phyloP scores from a whole-genome alignment of 2,113 vertebrate genomes.

The Alethe diademata region DNA sequence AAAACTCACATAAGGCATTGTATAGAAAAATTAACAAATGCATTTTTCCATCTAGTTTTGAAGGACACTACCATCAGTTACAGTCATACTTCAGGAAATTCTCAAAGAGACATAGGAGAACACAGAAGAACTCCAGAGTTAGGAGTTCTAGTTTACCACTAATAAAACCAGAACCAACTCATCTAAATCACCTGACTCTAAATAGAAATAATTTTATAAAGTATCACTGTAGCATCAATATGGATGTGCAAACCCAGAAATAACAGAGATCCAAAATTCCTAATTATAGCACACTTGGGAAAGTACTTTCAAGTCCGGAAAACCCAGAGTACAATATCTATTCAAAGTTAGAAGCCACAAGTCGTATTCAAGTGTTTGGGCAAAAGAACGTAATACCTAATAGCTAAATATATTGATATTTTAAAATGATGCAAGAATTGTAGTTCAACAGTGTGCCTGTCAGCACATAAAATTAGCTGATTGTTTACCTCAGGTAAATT shows the following conservation, averaged over 20 bases:
- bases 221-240: not conserved
- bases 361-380: not conserved
- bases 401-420: not conserved
- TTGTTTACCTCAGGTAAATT: not conserved
- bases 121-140: not conserved
- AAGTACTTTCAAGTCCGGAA: not conserved
- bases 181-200: not conserved
- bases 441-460: not conserved
- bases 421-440: not conserved
- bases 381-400: not conserved
- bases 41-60: not conserved
- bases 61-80: not conserved
- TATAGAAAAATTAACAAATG: not conserved
- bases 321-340: not conserved
- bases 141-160: not conserved
- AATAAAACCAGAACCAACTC: not conserved
- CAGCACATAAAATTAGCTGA: not conserved
- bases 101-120: not conserved
- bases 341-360: not conserved
- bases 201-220: not conserved
- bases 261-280: not conserved
- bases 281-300: not conserved
- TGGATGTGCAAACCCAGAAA: not conserved
- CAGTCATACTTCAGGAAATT: not conserved
- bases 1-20: not conserved